Conservation (phyloP, 2,888 invertebrate genomes). For the Mamestra brassicae region DNA sequence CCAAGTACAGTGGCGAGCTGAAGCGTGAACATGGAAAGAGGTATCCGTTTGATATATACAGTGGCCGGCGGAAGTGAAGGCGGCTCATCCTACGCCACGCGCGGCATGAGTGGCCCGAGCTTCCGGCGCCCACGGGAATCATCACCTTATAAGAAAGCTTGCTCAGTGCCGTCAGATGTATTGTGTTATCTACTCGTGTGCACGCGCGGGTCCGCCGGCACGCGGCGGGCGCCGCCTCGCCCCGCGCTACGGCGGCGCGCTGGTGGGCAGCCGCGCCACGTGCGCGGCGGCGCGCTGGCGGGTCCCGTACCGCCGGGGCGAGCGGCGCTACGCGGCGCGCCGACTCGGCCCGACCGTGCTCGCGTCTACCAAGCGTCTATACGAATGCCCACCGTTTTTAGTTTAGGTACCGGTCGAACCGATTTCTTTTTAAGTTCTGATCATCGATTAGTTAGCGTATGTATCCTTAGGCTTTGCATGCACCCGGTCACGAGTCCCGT, state of each 20-base stretch:
- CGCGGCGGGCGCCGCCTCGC: slow-evolving; percentile 69
- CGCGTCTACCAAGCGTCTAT: slow-evolving; percentile 90
- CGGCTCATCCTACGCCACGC: slow-evolving; percentile 82
- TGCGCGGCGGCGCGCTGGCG: no score
- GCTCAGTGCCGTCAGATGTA: slow-evolving; percentile 92
- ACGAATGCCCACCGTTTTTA: slow-evolving; percentile 88
- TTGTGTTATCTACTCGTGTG: slow-evolving; percentile 91
- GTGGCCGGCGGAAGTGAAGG: slow-evolving; percentile 86
- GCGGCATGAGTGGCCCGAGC: slow-evolving; percentile 85
- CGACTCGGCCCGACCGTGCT: slow-evolving; percentile 81
- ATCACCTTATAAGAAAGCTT: slow-evolving; percentile 89
- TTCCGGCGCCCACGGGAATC: slow-evolving; percentile 83
- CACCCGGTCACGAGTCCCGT: slow-evolving; percentile 89
- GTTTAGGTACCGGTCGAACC: slow-evolving; percentile 88
- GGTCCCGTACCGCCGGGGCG: slow-evolving; percentile 72
- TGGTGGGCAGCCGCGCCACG: not conserved
- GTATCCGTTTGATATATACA: slow-evolving; percentile 92
- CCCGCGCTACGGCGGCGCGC: slow-evolving; percentile 66
- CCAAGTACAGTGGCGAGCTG: slow-evolving; percentile 99
- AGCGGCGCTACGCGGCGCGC: slow-evolving; percentile 64
- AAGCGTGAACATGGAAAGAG: slow-evolving; percentile 99
- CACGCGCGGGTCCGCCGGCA: slow-evolving; percentile 79
- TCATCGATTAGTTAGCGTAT: slow-evolving; percentile 90
- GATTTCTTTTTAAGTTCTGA: slow-evolving; percentile 90
- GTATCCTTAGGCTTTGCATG: slow-evolving; percentile 90